Evolutionary conservation across 2,113 vertebrate genomes (phyloP).

Genomic region (Rhea pennata): DNA sequence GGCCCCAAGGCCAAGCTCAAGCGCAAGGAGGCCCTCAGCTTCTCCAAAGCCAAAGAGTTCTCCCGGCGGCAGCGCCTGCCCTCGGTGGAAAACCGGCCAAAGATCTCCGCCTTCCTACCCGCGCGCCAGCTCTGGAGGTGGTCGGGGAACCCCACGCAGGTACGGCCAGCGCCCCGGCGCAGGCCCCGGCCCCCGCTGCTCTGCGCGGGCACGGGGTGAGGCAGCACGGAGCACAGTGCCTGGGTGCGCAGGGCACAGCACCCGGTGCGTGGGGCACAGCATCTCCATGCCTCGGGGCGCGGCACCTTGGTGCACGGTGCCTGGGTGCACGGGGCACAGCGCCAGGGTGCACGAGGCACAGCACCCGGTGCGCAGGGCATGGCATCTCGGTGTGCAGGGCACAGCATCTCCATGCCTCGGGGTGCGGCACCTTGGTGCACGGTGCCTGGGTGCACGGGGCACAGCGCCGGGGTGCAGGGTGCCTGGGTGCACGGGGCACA

Average conservation of each 20-base stretch:
- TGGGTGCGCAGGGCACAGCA: not conserved
- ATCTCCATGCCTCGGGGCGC: too few relatives aligned
- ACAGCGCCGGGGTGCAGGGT: not conserved
- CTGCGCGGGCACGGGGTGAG: not conserved
- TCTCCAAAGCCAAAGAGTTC: constrained; percentile 89
- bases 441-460: not conserved
- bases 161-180: constrained; percentile 16
- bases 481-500: not conserved
- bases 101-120: constrained; percentile 89
- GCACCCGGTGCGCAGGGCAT: not conserved
- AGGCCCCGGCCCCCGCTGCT: not conserved
- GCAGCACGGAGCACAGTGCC: too few relatives aligned
- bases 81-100: constrained; percentile 88
- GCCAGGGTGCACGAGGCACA: not conserved
- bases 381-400: not conserved
- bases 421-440: too few relatives aligned
- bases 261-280: too few relatives aligned
- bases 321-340: too few relatives aligned
- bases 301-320: not conserved
- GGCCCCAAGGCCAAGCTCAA: constrained; percentile 84
- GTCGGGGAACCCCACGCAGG: constrained; percentile 97
- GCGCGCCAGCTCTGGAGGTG: constrained; percentile 94
- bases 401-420: too few relatives aligned
- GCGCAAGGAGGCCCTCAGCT: constrained; percentile 86
- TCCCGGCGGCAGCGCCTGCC: constrained; percentile 90